Evolutionary conservation across 2,113 vertebrate species (phyloP).

Genomic region (Willisornis vidua): DNA sequence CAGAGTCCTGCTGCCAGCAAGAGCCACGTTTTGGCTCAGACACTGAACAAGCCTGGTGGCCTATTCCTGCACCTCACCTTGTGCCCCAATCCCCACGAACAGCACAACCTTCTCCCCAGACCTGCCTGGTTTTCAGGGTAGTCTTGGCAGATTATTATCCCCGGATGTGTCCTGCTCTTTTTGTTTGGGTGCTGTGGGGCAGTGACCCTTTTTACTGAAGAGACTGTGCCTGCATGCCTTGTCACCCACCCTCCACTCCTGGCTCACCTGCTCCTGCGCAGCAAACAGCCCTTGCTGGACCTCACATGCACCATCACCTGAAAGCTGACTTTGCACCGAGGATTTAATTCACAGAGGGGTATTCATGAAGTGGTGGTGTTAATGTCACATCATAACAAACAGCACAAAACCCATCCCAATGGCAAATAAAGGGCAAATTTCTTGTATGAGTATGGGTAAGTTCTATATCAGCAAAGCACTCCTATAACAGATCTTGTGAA

Average conservation of each 20-base stretch:
- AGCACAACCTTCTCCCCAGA: fast-evolving
- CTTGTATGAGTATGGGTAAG: neutral
- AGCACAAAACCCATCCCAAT: neutral
- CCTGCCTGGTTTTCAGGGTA: neutral
- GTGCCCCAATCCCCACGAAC: fast-evolving
- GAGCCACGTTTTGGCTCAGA: neutral
- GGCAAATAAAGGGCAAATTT: neutral
- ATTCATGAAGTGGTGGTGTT: neutral
- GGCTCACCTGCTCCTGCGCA: fast-evolving
- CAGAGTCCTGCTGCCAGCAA: neutral
- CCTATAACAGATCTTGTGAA: neutral
- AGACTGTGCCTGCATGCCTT: neutral
- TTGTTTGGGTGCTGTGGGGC: neutral
- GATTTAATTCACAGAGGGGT: neutral
- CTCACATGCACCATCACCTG: fast-evolving
- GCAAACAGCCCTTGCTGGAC: neutral
- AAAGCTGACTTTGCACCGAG: neutral
- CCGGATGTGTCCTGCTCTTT: fast-evolving
- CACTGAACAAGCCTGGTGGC: neutral
- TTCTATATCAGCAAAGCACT: constrained; percentile 16
- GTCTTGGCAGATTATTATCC: neutral
- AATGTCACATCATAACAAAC: fast-evolving
- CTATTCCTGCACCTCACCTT: fast-evolving
- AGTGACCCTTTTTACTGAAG: neutral
- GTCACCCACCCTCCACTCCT: neutral